Conservation (phyloP, 2,888 invertebrate species). For the Drosophila subsilvestris region DNA sequence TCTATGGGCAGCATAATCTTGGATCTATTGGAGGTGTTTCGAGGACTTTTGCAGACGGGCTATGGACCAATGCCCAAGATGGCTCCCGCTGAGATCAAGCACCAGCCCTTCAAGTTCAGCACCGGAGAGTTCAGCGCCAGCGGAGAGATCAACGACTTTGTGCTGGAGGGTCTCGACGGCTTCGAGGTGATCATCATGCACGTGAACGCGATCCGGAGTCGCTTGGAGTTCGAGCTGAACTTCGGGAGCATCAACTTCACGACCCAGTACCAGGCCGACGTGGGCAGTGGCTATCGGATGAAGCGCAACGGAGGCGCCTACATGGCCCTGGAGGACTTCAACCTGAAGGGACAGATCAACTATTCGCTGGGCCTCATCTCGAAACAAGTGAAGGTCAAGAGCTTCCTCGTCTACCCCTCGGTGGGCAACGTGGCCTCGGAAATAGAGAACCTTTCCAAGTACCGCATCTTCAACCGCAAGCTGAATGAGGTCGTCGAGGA, state of each 20-base stretch:
- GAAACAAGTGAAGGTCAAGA: conserved; percentile 62
- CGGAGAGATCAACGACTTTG: conserved; percentile 61
- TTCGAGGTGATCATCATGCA: conserved; percentile 66
- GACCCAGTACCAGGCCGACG: conserved; percentile 67
- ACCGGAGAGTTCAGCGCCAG: conserved; percentile 43
- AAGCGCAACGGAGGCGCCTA: conserved; percentile 71
- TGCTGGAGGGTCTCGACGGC: conserved; percentile 69
- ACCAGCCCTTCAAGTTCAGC: conserved; percentile 57
- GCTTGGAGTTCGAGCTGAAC: conserved; percentile 59
- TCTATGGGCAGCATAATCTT: conserved; percentile 60
- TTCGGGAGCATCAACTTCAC: conserved; percentile 64
- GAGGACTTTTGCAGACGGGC: conserved; percentile 71
- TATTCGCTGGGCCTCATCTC: conserved; percentile 64
- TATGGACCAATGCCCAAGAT: conserved; percentile 72
- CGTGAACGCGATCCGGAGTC: conserved; percentile 55
- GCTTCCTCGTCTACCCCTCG: conserved; percentile 56
- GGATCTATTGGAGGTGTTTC: conserved; percentile 59
- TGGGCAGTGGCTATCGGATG: conserved; percentile 48
- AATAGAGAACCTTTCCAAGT: conserved; percentile 73
- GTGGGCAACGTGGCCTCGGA: conserved; percentile 74
- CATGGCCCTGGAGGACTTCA: conserved; percentile 67
- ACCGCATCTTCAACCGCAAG: conserved; percentile 71
- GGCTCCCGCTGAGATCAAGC: conserved; percentile 61
- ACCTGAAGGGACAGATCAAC: conserved; percentile 59
- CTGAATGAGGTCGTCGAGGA: conserved; percentile 80